Conservation (phyloP, 1,140 invertebrate species). For the Saccostrea echinata region DNA sequence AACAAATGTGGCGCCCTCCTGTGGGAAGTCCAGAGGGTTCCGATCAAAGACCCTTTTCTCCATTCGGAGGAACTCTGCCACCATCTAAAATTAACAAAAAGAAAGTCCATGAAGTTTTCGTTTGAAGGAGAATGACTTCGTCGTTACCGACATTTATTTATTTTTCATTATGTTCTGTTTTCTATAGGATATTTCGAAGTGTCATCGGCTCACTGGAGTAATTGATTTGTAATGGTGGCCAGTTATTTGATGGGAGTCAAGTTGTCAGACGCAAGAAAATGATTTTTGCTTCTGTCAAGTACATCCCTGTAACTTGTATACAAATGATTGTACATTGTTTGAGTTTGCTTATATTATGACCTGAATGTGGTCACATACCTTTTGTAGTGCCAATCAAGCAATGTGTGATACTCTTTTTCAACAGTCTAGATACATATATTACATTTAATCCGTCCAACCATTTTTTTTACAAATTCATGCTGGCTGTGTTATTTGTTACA, state of each 20-base stretch:
- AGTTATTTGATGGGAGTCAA: not conserved
- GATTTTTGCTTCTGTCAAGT: too few species aligned
- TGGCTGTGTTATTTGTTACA: too few species aligned
- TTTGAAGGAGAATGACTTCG: constrained; percentile 12
- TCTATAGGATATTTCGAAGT: not conserved
- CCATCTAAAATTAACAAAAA: constrained; percentile 55
- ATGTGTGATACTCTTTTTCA: too few species aligned
- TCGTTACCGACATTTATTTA: not conserved
- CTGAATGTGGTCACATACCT: too few species aligned
- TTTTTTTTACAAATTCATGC: too few species aligned
- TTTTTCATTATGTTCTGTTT: not conserved
- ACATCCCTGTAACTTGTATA: too few species aligned
- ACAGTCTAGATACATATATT: too few species aligned
- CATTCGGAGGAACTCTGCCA: constrained; percentile 53
- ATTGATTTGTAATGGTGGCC: too few species aligned
- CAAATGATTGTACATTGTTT: too few species aligned
- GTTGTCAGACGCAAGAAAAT: not conserved
- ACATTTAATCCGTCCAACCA: too few species aligned
- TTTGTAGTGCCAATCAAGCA: too few species aligned
- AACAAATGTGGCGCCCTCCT: constrained; percentile 56
- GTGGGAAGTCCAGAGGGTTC: constrained; percentile 44
- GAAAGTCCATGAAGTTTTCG: constrained; percentile 56
- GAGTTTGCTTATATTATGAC: too few species aligned
- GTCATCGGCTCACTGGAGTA: not conserved
- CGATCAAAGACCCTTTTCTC: constrained; percentile 55